phyloP scores from a whole-genome alignment of 2,113 vertebrate genomes.

The Mormyrus lacerda region DNA sequence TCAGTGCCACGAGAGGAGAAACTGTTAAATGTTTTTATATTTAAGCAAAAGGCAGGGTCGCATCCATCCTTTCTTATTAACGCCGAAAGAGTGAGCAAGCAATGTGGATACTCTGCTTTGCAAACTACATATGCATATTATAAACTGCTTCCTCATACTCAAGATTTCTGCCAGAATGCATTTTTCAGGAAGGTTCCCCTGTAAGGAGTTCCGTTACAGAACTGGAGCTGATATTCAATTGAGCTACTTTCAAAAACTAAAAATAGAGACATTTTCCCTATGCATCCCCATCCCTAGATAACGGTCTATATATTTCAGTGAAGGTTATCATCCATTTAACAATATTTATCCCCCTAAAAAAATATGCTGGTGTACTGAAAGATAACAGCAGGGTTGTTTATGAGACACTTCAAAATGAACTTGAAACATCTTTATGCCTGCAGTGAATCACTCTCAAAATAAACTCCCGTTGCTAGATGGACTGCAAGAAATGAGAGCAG shows the following conservation, averaged over 20 bases:
- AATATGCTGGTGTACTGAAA: not conserved
- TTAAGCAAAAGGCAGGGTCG: not conserved
- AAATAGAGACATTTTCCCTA: slow-evolving; percentile 36
- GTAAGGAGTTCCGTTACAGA: not conserved
- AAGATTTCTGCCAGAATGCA: not conserved
- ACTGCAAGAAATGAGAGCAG: not conserved
- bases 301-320: slow-evolving; percentile 35
- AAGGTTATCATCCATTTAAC: slow-evolving; percentile 22
- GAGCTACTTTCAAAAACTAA: slow-evolving; percentile 22
- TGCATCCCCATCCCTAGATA: slow-evolving; percentile 33
- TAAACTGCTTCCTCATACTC: not conserved
- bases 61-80: not conserved
- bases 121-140: not conserved
- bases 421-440: not conserved
- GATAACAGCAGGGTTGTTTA: not conserved
- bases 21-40: not conserved
- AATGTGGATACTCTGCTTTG: not conserved
- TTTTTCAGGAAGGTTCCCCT: not conserved
- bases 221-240: not conserved
- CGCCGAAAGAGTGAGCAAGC: not conserved
- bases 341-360: not conserved
- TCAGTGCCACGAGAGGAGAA: not conserved
- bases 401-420: not conserved
- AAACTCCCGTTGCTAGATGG: not conserved
- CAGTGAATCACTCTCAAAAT: not conserved